Base-by-base conservation (phyloP, 2,888 invertebrate species). In the Orthosia gracilis region DNA sequence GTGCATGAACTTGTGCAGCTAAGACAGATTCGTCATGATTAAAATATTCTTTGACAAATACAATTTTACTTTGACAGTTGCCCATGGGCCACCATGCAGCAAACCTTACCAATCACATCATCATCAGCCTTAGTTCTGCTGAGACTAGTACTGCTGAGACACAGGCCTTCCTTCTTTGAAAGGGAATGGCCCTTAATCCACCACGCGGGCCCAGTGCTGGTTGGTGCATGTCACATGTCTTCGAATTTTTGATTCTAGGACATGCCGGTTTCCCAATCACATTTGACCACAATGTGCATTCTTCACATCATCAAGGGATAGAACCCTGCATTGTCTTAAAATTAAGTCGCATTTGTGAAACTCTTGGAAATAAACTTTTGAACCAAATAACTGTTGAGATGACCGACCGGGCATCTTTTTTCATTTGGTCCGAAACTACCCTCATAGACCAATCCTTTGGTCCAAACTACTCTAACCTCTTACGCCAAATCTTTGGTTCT, bases 11-110 rank as follows among this genome's bases (percentile, higher is more conserved):
- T 47, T 49, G 23, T 59, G 47, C 76, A 67, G 12, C 50, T 11
- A 17, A 52, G n/a, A 57, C 23, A 23, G 15, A 54, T 54, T 68
- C 52, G n/a, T 76, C 47, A 76, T 61, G 18, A 76, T 40, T 61
- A 13, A 49, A 69, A 21, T 54, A 49, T 61, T 49, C 40, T 45
- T n/a, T 40, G 11, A 76, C 13, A 59, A 66, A 70, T 2, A 26
- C 1, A 12, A 31, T 23, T n/a, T 12, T 40, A 74, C 40, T 31
- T 59, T 31, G n/a, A 31, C 47, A 13, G 26, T 40, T 55, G 54
- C n/a, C 23, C 3, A 63, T 50, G 9, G 15, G 7, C 12, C 15
- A 61, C 18, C 50, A 18, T 50, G 13, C 26, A 15, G 5, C 58
- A 52, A 40, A 40, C 40, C 9, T 40, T 40, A 1, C 40, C 1